phyloP scores from a whole-genome alignment of 2,888 invertebrate species.

The Deroplatys truncata region DNA sequence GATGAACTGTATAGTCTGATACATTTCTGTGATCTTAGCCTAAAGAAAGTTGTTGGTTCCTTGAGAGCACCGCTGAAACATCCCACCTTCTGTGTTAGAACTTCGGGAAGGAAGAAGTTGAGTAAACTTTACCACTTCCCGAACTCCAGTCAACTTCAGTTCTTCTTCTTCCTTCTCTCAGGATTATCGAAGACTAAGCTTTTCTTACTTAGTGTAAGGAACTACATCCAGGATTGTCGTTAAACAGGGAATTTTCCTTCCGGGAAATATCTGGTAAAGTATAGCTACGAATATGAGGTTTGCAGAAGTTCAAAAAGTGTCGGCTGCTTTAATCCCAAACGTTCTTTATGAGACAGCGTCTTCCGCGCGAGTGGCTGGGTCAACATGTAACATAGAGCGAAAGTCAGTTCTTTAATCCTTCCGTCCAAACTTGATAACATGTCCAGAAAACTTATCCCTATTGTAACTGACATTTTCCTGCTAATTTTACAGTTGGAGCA shows the following conservation, averaged over 20 bases:
- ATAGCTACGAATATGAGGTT: background rate
- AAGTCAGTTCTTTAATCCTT: background rate
- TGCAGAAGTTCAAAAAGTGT: background rate
- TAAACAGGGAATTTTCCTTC: background rate
- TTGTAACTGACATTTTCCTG: too few species aligned
- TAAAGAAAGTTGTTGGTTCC: too few species aligned
- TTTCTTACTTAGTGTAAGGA: background rate
- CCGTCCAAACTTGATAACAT: background rate
- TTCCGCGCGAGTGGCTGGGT: too few species aligned
- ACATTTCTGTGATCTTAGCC: too few species aligned
- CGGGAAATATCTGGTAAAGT: background rate
- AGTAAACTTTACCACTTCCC: background rate
- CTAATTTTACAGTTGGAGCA: too few species aligned
- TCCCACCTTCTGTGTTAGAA: too few species aligned
- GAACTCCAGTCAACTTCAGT: background rate
- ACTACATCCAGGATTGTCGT: background rate
- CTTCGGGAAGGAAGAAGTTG: background rate
- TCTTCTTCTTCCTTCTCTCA: background rate
- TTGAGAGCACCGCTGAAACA: too few species aligned
- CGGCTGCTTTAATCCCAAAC: background rate
- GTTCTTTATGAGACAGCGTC: background rate
- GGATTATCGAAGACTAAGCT: background rate
- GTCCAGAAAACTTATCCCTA: too few species aligned
- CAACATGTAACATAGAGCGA: too few species aligned
- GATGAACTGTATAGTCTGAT: too few species aligned